Evolutionary conservation across 2,113 vertebrate species (phyloP).

Genomic region (Tamias sibiricus): DNA sequence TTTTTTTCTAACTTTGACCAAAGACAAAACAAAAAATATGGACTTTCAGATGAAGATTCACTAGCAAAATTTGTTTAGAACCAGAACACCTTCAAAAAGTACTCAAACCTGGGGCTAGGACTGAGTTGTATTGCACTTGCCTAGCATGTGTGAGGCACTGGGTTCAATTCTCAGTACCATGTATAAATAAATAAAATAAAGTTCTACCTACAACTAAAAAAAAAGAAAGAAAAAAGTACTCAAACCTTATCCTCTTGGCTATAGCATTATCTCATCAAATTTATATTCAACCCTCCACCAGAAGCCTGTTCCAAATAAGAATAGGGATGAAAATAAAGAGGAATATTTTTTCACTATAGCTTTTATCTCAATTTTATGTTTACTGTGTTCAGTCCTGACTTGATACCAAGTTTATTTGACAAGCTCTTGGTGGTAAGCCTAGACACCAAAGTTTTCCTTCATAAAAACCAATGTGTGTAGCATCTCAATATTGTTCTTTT

Average conservation of each 20-base stretch:
- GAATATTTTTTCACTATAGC: not conserved
- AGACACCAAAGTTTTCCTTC: conserved; percentile 63
- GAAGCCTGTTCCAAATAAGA: conserved; percentile 51
- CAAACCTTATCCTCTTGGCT: conserved; percentile 12
- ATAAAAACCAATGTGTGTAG: conserved; percentile 59
- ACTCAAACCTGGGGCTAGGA: not conserved
- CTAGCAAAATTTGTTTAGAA: conserved; percentile 29
- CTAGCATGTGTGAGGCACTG: too few species aligned
- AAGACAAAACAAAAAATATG: not conserved
- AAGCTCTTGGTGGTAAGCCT: conserved; percentile 69
- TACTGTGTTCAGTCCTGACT: conserved; percentile 58
- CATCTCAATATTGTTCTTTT: conserved; percentile 38
- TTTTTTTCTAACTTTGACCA: too few species aligned
- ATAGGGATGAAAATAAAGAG: conserved; percentile 50
- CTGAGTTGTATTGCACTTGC: too few species aligned
- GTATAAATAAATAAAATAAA: too few species aligned
- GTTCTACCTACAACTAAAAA: too few species aligned
- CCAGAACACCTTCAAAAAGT: conserved; percentile 34
- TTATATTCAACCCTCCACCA: not conserved
- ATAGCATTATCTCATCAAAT: conserved; percentile 29
- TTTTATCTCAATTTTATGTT: conserved; percentile 70
- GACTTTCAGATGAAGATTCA: not conserved
- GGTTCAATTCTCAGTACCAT: too few species aligned
- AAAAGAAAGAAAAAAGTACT: not conserved
- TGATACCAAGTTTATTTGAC: conserved; percentile 62